Base-by-base conservation (phyloP, 2,888 invertebrate genomes). In the Idaea biselata region DNA sequence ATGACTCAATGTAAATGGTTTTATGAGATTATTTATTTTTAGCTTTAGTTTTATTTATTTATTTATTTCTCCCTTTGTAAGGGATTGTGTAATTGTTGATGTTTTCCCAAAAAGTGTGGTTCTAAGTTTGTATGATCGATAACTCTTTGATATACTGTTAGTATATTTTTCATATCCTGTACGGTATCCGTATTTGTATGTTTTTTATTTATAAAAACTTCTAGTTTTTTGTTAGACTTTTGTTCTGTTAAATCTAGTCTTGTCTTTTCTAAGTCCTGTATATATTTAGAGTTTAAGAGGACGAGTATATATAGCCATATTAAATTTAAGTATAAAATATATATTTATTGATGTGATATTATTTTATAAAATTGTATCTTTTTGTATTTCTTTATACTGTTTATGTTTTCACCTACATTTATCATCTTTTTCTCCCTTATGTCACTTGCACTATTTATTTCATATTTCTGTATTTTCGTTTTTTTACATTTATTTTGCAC, bases 121-220 rank as follows among this genome's bases (percentile, higher is more conserved):
- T 91, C 89, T 87, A 78, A 79, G 74, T 91, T 90, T 91, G 89
- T 90, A 88, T 89, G 88, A 76, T 80, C 81, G 80, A 76, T 25
- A 25, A 44, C 44, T 80, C 75, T 81, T 86, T 44, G 44, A 90
- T 91, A 90, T 82, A 80, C 88, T 89, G 56, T 88, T 89, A 90
- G 90, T 90, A 90, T 86, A 75, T 78, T 79, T 84, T 78, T 75
- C 73, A 79, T 66, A 86, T 80, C 82, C 78, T 84, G 82, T 91
- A 91, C 90, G 91, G 91, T 86, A 91, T 91, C 90, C 91, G 91
- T 91, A 89, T 90, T 82, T 87, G 87, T 88, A 86, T 89, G 87
- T 84, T 82, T 86, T 69, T 86, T 80, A 83, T 78, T 81, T 79
- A 71, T 76, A 79, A 79, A 86, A 82, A 78, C 73, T 71, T 69